phyloP scores from a whole-genome alignment of 2,113 vertebrate species.

The Periophthalmodon schlosseri region DNA sequence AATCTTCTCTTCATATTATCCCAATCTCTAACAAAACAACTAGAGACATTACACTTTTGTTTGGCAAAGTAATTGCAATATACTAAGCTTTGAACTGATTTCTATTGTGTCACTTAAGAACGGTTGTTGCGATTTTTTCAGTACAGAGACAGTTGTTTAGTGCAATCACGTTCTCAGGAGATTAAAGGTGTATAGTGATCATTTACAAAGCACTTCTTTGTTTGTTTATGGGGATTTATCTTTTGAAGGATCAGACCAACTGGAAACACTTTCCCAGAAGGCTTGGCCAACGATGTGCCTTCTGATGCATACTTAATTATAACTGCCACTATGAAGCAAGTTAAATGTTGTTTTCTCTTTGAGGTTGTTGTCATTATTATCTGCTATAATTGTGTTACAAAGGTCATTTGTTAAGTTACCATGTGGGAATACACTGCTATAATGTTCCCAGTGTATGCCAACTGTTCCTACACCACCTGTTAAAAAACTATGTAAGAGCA shows the following conservation, averaged over 20 bases:
- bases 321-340: slow-evolving; percentile 21
- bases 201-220: slow-evolving; percentile 44
- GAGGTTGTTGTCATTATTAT: slow-evolving; percentile 51
- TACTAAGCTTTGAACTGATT: slow-evolving; percentile 1
- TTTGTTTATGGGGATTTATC: slow-evolving; percentile 52
- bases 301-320: slow-evolving; percentile 54
- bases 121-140: neutral
- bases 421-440: slow-evolving; percentile 52
- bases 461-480: neutral
- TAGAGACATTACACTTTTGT: neutral
- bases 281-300: slow-evolving; percentile 18
- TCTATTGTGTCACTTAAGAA: slow-evolving; percentile 1
- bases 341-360: slow-evolving; percentile 68
- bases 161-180: slow-evolving; percentile 57
- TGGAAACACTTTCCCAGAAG: slow-evolving; percentile 59
- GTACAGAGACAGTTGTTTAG: slow-evolving; percentile 22
- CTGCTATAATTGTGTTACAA: slow-evolving; percentile 37
- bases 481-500: neutral
- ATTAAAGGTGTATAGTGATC: slow-evolving; percentile 39
- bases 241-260: slow-evolving; percentile 37
- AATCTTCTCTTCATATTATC: slow-evolving; percentile 1
- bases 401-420: slow-evolving; percentile 41
- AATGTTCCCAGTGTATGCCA: slow-evolving; percentile 47
- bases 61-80: neutral
- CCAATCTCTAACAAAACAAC: neutral